Percentiles rank a stretch among this genome's conserved stretches.
Evolutionary conservation across 2,888 invertebrate genomes (phyloP).

Genomic region (Drosophila mimetica): DNA sequence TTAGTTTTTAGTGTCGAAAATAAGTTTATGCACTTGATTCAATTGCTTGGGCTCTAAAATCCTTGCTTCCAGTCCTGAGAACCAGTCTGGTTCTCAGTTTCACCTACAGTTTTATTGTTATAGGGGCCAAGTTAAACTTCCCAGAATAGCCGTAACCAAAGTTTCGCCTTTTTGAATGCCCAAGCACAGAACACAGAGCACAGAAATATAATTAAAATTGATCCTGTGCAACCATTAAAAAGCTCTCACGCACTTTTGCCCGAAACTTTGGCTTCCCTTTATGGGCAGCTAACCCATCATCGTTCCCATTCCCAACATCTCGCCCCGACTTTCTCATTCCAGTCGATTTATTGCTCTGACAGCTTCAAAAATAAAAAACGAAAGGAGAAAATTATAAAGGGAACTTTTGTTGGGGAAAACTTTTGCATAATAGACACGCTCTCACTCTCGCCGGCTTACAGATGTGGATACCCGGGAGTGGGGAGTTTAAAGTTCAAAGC

Average conservation of each 20-base stretch:
- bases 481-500: conserved; percentile 75
- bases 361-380: conserved; percentile 46
- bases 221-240: conserved; percentile 52
- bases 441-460: conserved; percentile 19
- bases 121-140: conserved; percentile 23
- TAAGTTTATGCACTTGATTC: neutral
- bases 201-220: conserved; percentile 50
- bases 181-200: conserved; percentile 33
- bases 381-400: conserved; percentile 40
- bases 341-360: conserved; percentile 73
- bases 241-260: conserved; percentile 50
- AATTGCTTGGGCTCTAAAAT: conserved; percentile 5
- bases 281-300: conserved; percentile 45
- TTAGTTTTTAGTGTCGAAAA: neutral
- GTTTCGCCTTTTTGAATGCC: conserved; percentile 18
- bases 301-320: conserved; percentile 13
- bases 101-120: conserved; percentile 36
- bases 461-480: conserved; percentile 33
- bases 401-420: conserved; percentile 55
- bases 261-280: conserved; percentile 42
- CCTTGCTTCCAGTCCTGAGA: conserved; percentile 8
- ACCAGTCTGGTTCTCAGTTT: neutral
- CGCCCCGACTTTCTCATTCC: conserved; percentile 53
- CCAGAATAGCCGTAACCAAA: conserved; percentile 28
- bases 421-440: conserved; percentile 67